Evolutionary conservation across 23 tunicate genomes (phyloP).

Genomic region (Oikopleura albicans): DNA sequence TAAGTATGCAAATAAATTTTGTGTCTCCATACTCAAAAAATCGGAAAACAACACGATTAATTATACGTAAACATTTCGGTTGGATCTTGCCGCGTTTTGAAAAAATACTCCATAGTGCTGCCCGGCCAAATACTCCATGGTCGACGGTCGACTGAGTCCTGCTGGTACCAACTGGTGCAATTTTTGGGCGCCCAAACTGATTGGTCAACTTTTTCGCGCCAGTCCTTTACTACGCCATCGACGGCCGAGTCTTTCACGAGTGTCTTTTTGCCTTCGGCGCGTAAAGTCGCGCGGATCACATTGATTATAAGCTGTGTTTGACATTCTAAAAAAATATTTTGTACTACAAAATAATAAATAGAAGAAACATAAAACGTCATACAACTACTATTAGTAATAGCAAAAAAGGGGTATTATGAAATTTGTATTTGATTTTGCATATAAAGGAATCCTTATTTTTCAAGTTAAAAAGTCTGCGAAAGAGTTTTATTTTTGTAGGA

Average conservation of each 20-base stretch:
- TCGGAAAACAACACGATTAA: too few relatives aligned
- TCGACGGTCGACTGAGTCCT: background rate
- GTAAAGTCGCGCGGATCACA: background rate
- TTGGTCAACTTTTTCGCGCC: background rate
- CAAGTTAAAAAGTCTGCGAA: too few relatives aligned
- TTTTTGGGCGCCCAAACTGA: background rate
- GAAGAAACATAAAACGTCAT: too few relatives aligned
- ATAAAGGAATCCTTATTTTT: too few relatives aligned
- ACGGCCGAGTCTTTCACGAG: background rate
- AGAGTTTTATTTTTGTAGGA: too few relatives aligned
- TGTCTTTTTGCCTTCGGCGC: background rate
- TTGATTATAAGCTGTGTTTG: background rate
- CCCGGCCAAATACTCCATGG: constrained; percentile 6
- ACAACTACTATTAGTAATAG: too few relatives aligned
- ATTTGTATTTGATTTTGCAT: too few relatives aligned
- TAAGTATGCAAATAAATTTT: too few relatives aligned
- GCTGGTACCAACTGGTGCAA: constrained; percentile 12
- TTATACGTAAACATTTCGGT: too few relatives aligned
- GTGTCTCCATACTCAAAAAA: too few relatives aligned
- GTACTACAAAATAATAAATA: too few relatives aligned
- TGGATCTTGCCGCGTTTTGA: background rate
- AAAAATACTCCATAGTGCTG: background rate
- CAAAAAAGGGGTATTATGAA: too few relatives aligned
- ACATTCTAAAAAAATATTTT: background rate
- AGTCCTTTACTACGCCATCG: background rate